Evolutionary conservation across 2,113 vertebrate genomes (phyloP), one percentile per base, ranked within the genome.

Genomic region (Takifugu flavidus): DNA sequence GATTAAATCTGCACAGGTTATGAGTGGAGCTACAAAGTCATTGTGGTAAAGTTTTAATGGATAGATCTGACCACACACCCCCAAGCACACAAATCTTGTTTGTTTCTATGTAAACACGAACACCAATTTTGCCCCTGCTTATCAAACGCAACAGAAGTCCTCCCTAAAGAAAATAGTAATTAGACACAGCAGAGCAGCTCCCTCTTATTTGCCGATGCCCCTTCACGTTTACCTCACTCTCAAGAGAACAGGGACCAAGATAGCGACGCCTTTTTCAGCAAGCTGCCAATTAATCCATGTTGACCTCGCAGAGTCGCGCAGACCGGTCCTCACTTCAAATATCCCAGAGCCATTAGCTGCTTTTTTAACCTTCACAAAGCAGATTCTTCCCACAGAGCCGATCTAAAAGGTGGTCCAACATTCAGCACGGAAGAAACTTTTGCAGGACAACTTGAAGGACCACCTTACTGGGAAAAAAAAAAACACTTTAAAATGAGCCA

Each of bases 271-370:
- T 57, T 43, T 51, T 75, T 65, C 61, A 70, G 58, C 67, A 69
- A 29, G 28, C 42, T 75, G 52, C 27, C 52, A 72, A 77, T 81
- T 65, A 75, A 79, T 80, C 69, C 55, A 26, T 42, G 43, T 44
- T 62, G 53, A 82, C 62, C 61, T 60, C 25, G 26, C 15, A 10
- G 50, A 60, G 59, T 72, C 44, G 31, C 53, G 65, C 57, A 29
- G 49, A 52, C 56, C 58, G 49, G 20, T 10, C 43, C 42, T 14
- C 45, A 59, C 47, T 25, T 66, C 49, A 53, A 42, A 62, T 56
- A 60, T 39, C 13, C 49, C 59, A 51, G 26, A 67, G 59, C 39
- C 52, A 29, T 53, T 25, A 28, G 43, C 39, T 39, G 13, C 52
- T 62, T 62, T 65, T 55, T 39, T 60, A 27, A 56, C 61, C 13